Evolutionary conservation across 2,888 invertebrate genomes (phyloP).

Genomic region (Agrenia bidenticulata): DNA sequence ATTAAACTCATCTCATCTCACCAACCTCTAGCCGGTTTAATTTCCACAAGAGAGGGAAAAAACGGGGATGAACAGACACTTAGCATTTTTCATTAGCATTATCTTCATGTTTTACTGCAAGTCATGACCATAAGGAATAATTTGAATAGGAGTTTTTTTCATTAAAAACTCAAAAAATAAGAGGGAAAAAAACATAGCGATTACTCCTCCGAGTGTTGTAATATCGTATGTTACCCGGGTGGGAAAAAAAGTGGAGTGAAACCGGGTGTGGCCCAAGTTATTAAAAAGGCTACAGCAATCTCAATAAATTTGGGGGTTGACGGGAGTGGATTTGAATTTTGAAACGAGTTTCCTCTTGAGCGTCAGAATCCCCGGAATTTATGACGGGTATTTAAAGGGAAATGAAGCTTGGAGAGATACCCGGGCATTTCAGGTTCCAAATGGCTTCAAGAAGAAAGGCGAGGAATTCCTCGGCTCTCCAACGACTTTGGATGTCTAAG

Average conservation of each 20-base stretch:
- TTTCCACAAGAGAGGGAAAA: too few relatives aligned
- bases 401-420: conserved; percentile 16
- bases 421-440: conserved; percentile 6
- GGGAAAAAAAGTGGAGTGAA: neutral
- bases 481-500: too few relatives aligned
- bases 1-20: too few relatives aligned
- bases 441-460: conserved; percentile 2
- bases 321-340: conserved; percentile 17
- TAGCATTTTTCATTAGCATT: too few relatives aligned
- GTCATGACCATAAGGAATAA: too few relatives aligned
- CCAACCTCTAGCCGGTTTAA: too few relatives aligned
- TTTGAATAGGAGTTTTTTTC: too few relatives aligned
- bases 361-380: conserved; percentile 9
- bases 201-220: too few relatives aligned
- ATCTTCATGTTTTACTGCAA: too few relatives aligned
- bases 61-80: too few relatives aligned
- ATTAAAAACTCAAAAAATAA: neutral
- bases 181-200: neutral
- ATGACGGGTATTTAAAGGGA: conserved; percentile 19
- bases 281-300: conserved; percentile 5
- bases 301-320: conserved; percentile 13
- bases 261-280: conserved; percentile 11
- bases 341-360: conserved; percentile 5
- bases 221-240: too few relatives aligned
- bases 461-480: too few relatives aligned